Percentiles rank a stretch among this genome's conserved stretches.
These are phyloP conservation scores for Alosa alosa DNA, from an alignment of 2,113 vertebrate species.

Conservation along the genomic window DNA sequence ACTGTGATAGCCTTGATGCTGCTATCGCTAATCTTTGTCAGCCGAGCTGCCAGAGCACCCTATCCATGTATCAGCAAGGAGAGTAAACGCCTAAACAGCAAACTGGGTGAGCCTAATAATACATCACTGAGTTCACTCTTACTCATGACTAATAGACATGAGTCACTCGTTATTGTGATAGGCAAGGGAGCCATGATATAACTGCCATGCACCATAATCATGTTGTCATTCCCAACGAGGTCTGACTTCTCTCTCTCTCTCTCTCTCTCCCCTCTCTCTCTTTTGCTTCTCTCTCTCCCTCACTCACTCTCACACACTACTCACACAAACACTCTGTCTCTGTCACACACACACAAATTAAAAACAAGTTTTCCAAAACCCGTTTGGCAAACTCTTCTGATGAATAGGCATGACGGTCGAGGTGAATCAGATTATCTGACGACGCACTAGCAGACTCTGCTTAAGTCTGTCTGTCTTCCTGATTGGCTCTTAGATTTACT, in stretches of 20 bases:
- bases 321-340: neutral
- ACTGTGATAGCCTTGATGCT: neutral
- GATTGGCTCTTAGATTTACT: neutral
- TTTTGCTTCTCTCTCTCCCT: neutral
- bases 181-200: slow-evolving; percentile 4
- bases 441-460: neutral
- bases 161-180: slow-evolving; percentile 6
- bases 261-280: neutral
- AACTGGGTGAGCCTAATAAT: neutral
- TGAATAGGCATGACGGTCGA: neutral
- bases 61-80: neutral
- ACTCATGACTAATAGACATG: neutral
- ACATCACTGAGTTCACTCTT: neutral
- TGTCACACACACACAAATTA: neutral
- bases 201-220: neutral
- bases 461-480: neutral
- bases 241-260: neutral
- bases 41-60: neutral
- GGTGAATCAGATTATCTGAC: neutral
- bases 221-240: neutral
- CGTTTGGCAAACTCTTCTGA: neutral
- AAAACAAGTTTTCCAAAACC: neutral
- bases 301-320: neutral
- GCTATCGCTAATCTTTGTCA: neutral
- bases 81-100: neutral